Evolutionary conservation across 2,113 vertebrate genomes (phyloP), one percentile per base, ranked within the genome.

Genomic region (Oceanites oceanicus): DNA sequence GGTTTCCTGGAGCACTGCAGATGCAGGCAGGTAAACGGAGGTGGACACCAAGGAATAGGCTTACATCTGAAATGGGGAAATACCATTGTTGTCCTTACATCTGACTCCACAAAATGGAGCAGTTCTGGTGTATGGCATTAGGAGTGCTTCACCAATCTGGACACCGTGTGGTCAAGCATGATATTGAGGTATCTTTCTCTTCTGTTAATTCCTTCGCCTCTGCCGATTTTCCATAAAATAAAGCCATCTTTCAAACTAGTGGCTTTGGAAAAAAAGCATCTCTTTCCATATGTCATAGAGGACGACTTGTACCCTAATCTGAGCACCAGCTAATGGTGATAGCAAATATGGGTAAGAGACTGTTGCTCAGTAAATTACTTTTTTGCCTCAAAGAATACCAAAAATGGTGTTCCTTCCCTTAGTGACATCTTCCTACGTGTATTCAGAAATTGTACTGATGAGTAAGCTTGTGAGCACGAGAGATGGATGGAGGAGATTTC

Each of bases 161-260:
- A 27, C 36, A 70, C 16, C 0, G 0, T 49, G 34, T 58, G 30
- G n/a, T 58, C 50, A 44, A 53, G 27, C 2, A 0, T 65, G 32
- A 53, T 42, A 14, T 27, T 70, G 29, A 53, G 8, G 13, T 73
- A 5, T 61, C 10, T 70, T 63, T 84, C 30, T 86, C 68, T 73
- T 81, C 58, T 56, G 32, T 50, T 70, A 56, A 13, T 81, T 80
- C 23, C 32, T 93, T 84, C 9, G 0, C 70, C 16, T 90, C 36
- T 74, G 21, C 30, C 75, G 27, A 45, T 81, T 66, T 94, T 76
- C 40, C 10, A 47, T 55, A 26, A 77, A 87, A 49, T 18, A 42
- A 36, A 44, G 4, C 6, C 12, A 30, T 58, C 38, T 56, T 62
- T 83, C 62, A 83, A 67, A 45, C 13, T 18, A 40, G 36, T 44